Conservation (phyloP, 2,888 invertebrate genomes). For the Agrotis exclamationis region DNA sequence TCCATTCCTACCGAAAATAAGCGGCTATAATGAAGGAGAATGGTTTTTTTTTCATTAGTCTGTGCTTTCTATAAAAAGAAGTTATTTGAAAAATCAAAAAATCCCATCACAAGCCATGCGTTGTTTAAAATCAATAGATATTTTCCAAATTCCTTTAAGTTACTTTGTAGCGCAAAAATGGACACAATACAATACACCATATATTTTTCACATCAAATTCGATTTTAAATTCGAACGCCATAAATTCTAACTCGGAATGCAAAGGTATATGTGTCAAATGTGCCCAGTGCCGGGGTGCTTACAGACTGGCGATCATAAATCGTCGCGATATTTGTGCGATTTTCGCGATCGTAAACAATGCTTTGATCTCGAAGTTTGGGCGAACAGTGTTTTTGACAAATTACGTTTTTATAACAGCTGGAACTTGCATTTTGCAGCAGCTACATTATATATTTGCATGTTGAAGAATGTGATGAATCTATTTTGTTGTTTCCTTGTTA, state of each 20-base stretch:
- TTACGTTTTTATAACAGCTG: constrained; percentile 21
- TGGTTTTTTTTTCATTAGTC: too few relatives aligned
- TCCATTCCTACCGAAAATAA: too few relatives aligned
- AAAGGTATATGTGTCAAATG: constrained; percentile 59
- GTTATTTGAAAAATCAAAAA: too few relatives aligned
- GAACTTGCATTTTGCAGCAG: not conserved
- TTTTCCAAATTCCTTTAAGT: not conserved
- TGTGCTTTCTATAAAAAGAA: too few relatives aligned
- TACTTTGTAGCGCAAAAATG: not conserved
- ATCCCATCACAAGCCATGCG: too few relatives aligned
- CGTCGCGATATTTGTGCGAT: constrained; percentile 60
- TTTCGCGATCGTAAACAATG: constrained; percentile 64
- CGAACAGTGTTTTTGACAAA: constrained; percentile 24
- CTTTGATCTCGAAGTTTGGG: constrained; percentile 63
- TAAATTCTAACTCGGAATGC: constrained; percentile 51
- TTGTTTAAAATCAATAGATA: not conserved
- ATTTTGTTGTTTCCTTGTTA: too few relatives aligned
- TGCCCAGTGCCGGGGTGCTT: constrained; percentile 60
- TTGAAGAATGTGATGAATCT: too few relatives aligned
- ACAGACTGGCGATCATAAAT: constrained; percentile 67
- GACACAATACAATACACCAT: not conserved
- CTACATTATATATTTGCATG: too few relatives aligned
- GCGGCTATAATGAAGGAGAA: too few relatives aligned
- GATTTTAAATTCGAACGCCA: constrained; percentile 33
- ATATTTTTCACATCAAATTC: constrained; percentile 30